phyloP scores from a whole-genome alignment of 2,797 vertebrate genomes.

The Chaetodon trifasciatus region DNA sequence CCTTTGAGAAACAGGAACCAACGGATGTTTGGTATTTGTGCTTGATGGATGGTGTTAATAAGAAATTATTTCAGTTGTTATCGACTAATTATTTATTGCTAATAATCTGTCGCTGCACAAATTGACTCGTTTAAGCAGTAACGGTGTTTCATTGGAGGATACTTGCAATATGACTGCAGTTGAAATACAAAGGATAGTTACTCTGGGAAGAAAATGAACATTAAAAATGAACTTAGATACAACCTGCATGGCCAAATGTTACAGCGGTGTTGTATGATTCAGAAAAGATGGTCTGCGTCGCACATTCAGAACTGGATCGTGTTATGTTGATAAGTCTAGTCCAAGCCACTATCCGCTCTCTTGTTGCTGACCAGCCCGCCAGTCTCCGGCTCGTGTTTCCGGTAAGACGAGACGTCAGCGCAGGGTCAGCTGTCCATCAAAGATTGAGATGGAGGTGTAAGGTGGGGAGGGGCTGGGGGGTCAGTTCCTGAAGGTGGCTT shows the following conservation, averaged over 20 bases:
- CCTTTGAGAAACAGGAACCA: background rate
- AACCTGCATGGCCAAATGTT: background rate
- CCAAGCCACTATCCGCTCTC: slow-evolving; percentile 43
- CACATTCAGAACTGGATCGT: background rate
- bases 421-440: slow-evolving; percentile 69
- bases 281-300: background rate
- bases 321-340: slow-evolving; percentile 36
- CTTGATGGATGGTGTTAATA: background rate
- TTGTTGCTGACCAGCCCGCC: slow-evolving; percentile 42
- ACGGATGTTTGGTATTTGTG: background rate
- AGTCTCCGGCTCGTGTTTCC: slow-evolving; percentile 61
- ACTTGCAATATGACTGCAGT: background rate
- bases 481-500: slow-evolving; percentile 47
- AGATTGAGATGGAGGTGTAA: slow-evolving; percentile 47
- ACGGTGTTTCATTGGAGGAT: background rate
- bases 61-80: too few relatives aligned
- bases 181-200: background rate
- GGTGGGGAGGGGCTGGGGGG: slow-evolving; percentile 12
- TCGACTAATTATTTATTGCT: background rate
- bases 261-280: background rate
- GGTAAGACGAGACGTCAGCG: slow-evolving; percentile 67
- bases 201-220: background rate
- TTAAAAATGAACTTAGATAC: background rate
- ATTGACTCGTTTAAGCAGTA: background rate
- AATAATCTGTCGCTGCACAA: background rate